Evolutionary conservation across 1,140 invertebrate species (phyloP).

Genomic region (Brachionus sp.): DNA sequence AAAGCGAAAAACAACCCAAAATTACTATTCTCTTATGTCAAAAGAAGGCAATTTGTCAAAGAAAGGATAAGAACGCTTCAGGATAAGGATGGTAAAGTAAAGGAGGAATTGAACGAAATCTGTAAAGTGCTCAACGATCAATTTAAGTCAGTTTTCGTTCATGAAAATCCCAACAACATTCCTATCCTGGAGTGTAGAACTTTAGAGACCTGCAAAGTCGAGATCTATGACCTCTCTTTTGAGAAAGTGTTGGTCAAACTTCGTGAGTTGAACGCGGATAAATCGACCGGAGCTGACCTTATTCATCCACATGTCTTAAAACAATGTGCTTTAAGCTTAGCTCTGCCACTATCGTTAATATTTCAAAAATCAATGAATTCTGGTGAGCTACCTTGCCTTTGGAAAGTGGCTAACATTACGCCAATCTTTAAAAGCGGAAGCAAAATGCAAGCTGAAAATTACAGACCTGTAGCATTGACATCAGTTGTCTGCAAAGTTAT

Average conservation of each 20-base stretch:
- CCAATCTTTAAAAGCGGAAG: constrained; percentile 44
- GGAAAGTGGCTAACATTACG: constrained; percentile 36
- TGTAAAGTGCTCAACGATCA: not conserved
- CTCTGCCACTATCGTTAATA: not conserved
- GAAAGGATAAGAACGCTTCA: not conserved
- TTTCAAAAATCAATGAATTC: not conserved
- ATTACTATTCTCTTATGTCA: not conserved
- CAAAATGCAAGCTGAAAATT: constrained; percentile 13
- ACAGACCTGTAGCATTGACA: constrained; percentile 45
- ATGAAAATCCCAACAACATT: not conserved
- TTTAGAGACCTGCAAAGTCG: not conserved
- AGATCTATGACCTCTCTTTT: not conserved
- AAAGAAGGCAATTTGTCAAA: not conserved
- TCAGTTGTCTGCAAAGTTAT: not conserved
- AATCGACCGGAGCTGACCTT: not conserved
- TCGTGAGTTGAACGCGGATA: not conserved
- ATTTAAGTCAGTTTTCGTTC: not conserved
- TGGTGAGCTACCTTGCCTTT: constrained; percentile 33
- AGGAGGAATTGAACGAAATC: not conserved
- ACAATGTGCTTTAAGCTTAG: not conserved
- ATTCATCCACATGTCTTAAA: not conserved
- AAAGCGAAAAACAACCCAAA: not conserved
- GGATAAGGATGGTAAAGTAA: not conserved
- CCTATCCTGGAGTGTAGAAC: not conserved
- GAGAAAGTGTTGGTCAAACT: not conserved